Conservation (phyloP, 2,113 vertebrate genomes). For the Sphyrna mokarran region DNA sequence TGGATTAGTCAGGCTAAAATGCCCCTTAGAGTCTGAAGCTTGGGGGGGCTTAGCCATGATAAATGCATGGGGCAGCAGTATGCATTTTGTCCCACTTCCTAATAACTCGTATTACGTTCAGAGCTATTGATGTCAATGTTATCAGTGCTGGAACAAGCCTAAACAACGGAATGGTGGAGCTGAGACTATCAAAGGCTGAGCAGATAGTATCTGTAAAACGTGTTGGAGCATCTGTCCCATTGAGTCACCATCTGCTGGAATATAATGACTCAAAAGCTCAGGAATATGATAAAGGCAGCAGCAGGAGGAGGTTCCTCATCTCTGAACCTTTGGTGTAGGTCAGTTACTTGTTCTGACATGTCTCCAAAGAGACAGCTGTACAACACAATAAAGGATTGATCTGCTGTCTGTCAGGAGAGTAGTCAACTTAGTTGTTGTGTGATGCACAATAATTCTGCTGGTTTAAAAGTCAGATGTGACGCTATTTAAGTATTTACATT, state of each 20-base stretch:
- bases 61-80: background rate
- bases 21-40: too few species aligned
- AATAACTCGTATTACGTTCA: background rate
- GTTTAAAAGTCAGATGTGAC: background rate
- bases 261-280: background rate
- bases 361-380: background rate
- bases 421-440: background rate
- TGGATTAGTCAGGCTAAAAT: too few species aligned
- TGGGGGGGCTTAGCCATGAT: too few species aligned
- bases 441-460: background rate
- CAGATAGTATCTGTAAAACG: background rate
- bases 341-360: background rate
- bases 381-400: background rate
- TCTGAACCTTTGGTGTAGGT: background rate
- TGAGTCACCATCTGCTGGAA: background rate
- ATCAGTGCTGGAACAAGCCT: background rate
- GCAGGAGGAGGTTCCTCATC: background rate
- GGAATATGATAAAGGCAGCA: constrained; percentile 7
- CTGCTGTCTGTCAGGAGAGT: background rate
- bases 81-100: background rate
- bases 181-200: background rate
- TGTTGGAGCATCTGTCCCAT: background rate
- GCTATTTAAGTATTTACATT: too few species aligned
- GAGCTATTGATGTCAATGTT: background rate
- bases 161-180: background rate